Base-by-base conservation (phyloP, 1,140 invertebrate species). In the Nixonia krombeini region DNA sequence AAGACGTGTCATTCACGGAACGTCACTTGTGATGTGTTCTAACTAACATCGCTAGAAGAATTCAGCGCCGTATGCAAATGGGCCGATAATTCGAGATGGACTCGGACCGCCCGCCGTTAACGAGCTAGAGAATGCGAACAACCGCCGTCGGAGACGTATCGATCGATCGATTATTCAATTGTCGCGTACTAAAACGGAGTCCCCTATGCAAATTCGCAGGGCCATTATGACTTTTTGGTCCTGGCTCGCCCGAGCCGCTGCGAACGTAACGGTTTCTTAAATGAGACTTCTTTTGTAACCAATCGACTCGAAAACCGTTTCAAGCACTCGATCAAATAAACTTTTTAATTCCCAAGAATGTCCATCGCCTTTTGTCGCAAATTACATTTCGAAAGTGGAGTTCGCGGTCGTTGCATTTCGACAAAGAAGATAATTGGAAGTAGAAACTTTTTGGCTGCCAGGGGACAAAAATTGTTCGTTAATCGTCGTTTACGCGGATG, bases 91-190 rank as follows among this genome's bases (percentile, higher is more conserved):
- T 78, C 68, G 72, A n/a, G n/a, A n/a, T n/a, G n/a, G n/a, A n/a
- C n/a, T n/a, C n/a, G n/a, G 70, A 74, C 76, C 76, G 40, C 78
- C 78, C 73, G 74, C 62, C 63, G 76, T 58, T n/a, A n/a, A 46
- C 56, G 38, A 55, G 65, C 58, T 67, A 65, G 70, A 69, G 70
- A 80, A 76, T 76, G 76, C 78, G 67, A 80, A 80, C 77, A 80
- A 76, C n/a, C n/a, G n/a, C n/a, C n/a, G n/a, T n/a, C n/a, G n/a
- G n/a, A n/a, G n/a, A n/a, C n/a, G n/a, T n/a, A n/a, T n/a, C 74
- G 78, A 78, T 81, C 75, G 77, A 79, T 67, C 76, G 73, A 80
- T 81, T 78, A 82, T 82, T 80, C 76, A 76, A 81, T 81, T 80
- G 67, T 67, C 71, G 76, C 78, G 76, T 79, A 70, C 73, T 80